These are phyloP conservation scores for Ephydatia muelleri DNA, from an alignment of 37 sponge, comb jelly and placozoan species.

Conservation along the genomic window DNA sequence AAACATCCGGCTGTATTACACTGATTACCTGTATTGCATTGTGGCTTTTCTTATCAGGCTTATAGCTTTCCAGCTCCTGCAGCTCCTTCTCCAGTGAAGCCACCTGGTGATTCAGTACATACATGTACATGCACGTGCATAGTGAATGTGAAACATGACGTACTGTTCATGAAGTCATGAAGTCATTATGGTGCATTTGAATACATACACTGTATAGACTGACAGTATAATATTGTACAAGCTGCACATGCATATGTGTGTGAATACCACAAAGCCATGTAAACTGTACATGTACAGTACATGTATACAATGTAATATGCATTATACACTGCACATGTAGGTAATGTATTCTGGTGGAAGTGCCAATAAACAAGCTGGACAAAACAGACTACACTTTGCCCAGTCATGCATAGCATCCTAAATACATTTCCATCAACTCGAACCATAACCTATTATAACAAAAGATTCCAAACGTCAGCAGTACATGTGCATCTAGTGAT, in stretches of 20 bases:
- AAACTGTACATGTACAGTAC: background rate
- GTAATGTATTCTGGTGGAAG: no score
- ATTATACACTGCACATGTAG: no score
- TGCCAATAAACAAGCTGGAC: no score
- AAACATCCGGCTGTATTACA: background rate
- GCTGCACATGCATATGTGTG: background rate
- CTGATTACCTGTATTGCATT: conserved; percentile 8
- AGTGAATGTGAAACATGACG: background rate
- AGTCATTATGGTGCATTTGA: background rate
- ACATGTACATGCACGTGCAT: background rate
- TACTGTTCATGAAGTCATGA: background rate
- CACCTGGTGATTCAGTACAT: conserved; percentile 17
- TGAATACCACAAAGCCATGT: no score
- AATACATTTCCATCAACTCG: no score
- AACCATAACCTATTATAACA: no score
- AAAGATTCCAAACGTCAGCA: no score
- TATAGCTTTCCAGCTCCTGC: conserved; percentile 61
- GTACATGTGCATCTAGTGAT: no score
- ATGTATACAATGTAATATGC: no score
- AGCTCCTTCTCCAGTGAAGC: conserved; percentile 61
- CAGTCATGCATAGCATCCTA: no score
- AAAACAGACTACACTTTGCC: no score
- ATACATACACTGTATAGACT: background rate
- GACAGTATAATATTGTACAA: background rate
- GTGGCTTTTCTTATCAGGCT: conserved; percentile 36